These are phyloP conservation scores for Platysteira castanea DNA, from an alignment of 2,113 vertebrate species.

Conservation along the genomic window DNA sequence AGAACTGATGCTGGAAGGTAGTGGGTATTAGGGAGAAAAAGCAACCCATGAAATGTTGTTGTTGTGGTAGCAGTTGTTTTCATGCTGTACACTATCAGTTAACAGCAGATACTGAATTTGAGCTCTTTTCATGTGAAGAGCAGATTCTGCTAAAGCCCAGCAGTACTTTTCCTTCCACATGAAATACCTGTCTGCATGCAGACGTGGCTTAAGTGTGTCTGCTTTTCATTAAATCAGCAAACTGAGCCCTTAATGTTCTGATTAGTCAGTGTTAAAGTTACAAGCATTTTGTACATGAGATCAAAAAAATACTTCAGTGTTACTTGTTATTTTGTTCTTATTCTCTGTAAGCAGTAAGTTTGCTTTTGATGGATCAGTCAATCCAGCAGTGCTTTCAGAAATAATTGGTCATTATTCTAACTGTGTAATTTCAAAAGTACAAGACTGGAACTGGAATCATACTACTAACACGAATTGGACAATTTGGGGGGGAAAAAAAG, in stretches of 20 bases:
- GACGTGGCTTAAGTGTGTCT: not conserved
- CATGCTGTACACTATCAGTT: not conserved
- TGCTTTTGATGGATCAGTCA: not conserved
- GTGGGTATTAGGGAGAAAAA: not conserved
- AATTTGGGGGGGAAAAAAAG: fast-evolving
- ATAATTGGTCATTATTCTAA: not conserved
- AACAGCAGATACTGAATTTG: not conserved
- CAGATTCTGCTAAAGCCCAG: not conserved
- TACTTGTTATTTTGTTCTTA: not conserved
- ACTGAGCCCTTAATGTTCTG: not conserved
- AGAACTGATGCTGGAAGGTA: not conserved
- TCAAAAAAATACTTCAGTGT: not conserved
- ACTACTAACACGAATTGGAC: not conserved
- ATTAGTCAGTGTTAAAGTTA: not conserved
- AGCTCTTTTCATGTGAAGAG: not conserved
- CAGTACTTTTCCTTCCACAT: fast-evolving
- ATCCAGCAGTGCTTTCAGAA: not conserved
- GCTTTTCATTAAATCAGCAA: not conserved
- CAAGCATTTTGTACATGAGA: not conserved
- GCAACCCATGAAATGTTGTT: not conserved
- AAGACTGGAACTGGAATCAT: not conserved
- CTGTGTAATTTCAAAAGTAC: not conserved
- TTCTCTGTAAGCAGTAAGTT: not conserved
- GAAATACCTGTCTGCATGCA: not conserved
- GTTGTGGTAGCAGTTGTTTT: not conserved